Conservation (phyloP, 2,113 vertebrate species). For the Cathartes aura region DNA sequence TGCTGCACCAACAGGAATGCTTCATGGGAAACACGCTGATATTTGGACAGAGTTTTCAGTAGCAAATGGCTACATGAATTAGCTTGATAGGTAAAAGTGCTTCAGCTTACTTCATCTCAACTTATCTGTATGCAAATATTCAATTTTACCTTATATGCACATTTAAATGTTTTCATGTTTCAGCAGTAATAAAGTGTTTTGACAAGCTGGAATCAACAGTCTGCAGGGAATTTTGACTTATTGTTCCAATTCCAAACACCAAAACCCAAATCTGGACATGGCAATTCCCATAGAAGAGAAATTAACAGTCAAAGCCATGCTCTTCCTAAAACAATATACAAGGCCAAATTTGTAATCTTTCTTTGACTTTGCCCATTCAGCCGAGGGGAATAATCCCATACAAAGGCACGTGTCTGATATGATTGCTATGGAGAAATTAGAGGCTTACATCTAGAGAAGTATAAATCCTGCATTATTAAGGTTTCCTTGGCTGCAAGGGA, state of each 20-base stretch:
- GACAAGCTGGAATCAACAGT: not conserved
- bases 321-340: not conserved
- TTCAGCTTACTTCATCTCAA: not conserved
- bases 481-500: not conserved
- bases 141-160: not conserved
- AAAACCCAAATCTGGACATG: not conserved
- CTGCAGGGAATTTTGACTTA: not conserved
- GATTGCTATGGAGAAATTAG: not conserved
- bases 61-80: not conserved
- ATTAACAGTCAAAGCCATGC: not conserved
- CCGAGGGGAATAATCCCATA: not conserved
- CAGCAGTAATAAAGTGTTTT: not conserved
- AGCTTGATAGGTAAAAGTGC: not conserved
- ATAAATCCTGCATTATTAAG: not conserved
- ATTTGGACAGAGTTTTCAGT: not conserved
- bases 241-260: not conserved
- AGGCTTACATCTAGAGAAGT: not conserved
- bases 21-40: not conserved
- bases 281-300: not conserved
- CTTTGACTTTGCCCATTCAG: not conserved
- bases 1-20: not conserved
- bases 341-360: not conserved
- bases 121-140: not conserved
- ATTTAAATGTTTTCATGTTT: not conserved
- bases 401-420: fast-evolving